phyloP scores from a whole-genome alignment of 2,797 vertebrate species.

The Lutjanus campechanus region DNA sequence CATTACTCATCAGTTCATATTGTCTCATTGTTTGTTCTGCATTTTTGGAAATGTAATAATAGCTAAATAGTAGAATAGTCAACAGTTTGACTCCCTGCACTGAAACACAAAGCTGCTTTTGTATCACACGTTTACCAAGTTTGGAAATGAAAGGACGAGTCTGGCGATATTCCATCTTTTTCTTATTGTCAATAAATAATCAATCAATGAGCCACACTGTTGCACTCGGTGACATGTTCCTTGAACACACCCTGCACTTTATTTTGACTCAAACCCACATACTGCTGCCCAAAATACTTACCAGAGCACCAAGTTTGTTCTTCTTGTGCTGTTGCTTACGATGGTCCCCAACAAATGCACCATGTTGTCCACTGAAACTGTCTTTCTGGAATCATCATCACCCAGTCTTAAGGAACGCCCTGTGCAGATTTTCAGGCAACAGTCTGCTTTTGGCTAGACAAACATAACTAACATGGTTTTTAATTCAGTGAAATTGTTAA shows the following conservation, averaged over 20 bases:
- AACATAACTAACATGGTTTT: background rate
- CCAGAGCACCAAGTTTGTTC: constrained; percentile 26
- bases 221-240: background rate
- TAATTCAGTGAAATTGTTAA: background rate
- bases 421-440: too few species aligned
- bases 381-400: background rate
- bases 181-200: background rate
- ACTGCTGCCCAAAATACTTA: background rate
- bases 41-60: background rate
- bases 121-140: background rate
- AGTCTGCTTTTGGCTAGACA: too few species aligned
- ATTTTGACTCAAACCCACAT: background rate
- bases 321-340: constrained; percentile 4
- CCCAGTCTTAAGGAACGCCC: background rate
- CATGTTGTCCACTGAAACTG: background rate
- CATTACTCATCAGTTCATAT: background rate
- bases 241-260: background rate
- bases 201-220: too few species aligned
- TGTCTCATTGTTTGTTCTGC: background rate
- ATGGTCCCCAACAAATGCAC: constrained; percentile 17
- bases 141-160: background rate
- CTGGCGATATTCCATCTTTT: background rate
- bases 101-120: background rate
- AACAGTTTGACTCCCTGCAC: background rate
- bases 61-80: background rate